phyloP scores from a whole-genome alignment of 2,888 invertebrate species.

The Pristionchus fissidentatus region DNA sequence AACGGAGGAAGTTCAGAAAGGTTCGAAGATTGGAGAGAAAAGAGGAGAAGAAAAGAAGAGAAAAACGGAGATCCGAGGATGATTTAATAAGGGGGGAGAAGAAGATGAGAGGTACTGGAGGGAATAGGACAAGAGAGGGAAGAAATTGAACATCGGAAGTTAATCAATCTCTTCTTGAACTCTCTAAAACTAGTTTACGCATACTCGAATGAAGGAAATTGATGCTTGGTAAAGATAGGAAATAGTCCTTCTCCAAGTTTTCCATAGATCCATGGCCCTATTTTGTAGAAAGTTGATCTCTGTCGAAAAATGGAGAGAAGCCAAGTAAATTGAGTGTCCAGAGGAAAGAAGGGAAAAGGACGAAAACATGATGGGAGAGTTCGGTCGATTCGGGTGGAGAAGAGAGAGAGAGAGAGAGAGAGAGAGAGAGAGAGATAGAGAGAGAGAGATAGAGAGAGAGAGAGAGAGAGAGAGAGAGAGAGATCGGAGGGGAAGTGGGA shows the following conservation, averaged over 20 bases:
- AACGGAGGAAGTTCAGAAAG: not conserved
- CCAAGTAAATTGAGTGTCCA: too few species aligned
- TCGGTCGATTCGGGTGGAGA: not conserved
- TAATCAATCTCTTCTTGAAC: too few species aligned
- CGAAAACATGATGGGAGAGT: conserved; percentile 34
- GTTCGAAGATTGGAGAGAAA: not conserved
- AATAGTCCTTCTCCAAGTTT: too few species aligned
- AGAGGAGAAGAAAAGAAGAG: not conserved
- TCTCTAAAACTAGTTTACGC: too few species aligned
- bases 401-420: not conserved
- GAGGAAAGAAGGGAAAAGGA: not conserved
- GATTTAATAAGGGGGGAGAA: too few species aligned
- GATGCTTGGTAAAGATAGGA: too few species aligned
- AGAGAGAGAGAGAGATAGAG: not conserved
- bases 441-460: not conserved
- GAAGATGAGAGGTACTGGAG: not conserved
- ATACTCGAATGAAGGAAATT: too few species aligned
- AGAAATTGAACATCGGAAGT: too few species aligned
- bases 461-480: not conserved
- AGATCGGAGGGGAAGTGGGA: not conserved
- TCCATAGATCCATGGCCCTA: too few species aligned
- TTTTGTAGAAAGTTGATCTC: too few species aligned
- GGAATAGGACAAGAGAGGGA: not conserved
- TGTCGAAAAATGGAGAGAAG: too few species aligned
- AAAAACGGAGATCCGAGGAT: not conserved